Conservation (phyloP, 2,888 invertebrate species). For the Lycaena phlaeas region DNA sequence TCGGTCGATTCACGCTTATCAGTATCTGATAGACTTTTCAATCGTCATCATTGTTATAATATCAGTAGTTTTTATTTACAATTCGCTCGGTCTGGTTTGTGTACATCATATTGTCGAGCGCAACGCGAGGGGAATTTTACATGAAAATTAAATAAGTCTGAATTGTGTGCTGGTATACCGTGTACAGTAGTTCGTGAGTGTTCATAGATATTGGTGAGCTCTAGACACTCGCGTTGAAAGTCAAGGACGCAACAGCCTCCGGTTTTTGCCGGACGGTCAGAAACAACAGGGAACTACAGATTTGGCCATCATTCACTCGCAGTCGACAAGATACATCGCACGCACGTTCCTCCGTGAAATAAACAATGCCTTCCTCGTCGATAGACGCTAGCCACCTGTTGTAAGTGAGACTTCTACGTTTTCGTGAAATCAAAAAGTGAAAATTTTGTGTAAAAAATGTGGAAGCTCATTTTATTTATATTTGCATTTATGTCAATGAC, state of each 20-base stretch:
- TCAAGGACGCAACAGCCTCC: conserved; percentile 60
- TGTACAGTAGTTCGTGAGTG: too few relatives aligned
- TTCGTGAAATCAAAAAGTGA: conserved; percentile 13
- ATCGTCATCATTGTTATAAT: conserved; percentile 38
- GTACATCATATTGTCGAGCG: background rate
- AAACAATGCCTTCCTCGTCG: conserved; percentile 45
- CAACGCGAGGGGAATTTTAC: background rate
- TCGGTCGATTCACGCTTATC: conserved; percentile 37
- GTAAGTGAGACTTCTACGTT: conserved; percentile 28
- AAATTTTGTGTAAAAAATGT: conserved; percentile 33
- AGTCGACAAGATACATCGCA: conserved; percentile 37
- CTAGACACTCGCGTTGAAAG: conserved; percentile 16
- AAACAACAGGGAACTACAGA: conserved; percentile 19
- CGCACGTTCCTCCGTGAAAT: conserved; percentile 27
- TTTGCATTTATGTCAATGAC: conserved; percentile 28
- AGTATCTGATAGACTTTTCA: conserved; percentile 29
- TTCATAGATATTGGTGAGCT: background rate
- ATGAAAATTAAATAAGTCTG: conserved; percentile 1
- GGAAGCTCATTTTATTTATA: conserved; percentile 30
- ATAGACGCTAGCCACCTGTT: conserved; percentile 50
- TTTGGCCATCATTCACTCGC: conserved; percentile 30
- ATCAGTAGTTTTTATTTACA: conserved; percentile 20
- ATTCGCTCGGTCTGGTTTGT: conserved; percentile 10
- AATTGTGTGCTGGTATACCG: background rate
- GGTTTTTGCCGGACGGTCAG: conserved; percentile 19